Conservation (phyloP, 2,888 invertebrate species). For the Nasonia oneida region DNA sequence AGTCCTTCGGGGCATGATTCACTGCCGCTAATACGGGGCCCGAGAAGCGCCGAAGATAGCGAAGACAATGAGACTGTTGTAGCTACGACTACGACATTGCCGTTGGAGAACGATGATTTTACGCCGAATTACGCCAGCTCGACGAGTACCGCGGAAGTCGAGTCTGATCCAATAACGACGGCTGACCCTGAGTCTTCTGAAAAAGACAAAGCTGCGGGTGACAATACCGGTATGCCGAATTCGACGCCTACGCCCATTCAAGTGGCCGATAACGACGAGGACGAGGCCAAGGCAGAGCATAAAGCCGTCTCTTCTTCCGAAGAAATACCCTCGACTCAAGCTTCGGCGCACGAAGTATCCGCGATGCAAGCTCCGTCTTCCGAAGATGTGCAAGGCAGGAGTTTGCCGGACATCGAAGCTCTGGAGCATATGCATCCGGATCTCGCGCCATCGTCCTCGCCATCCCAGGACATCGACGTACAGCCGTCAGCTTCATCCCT, state of each 20-base stretch:
- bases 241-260: background rate
- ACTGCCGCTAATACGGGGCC: background rate
- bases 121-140: background rate
- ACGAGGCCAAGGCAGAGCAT: background rate
- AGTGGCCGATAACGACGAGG: background rate
- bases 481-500: background rate
- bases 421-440: background rate
- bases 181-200: background rate
- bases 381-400: background rate
- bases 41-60: background rate
- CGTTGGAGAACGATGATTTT: background rate
- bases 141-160: background rate
- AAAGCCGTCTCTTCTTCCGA: background rate
- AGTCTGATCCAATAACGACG: background rate
- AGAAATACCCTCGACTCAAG: background rate
- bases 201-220: background rate
- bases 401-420: background rate
- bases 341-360: background rate
- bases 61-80: background rate
- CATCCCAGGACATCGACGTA: background rate
- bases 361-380: background rate
- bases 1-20: background rate
- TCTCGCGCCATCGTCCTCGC: background rate
- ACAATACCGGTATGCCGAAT: background rate
- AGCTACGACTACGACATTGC: background rate